These are phyloP conservation scores for Glomeris maerens DNA, from an alignment of 1,140 invertebrate species.

Conservation along the genomic window DNA sequence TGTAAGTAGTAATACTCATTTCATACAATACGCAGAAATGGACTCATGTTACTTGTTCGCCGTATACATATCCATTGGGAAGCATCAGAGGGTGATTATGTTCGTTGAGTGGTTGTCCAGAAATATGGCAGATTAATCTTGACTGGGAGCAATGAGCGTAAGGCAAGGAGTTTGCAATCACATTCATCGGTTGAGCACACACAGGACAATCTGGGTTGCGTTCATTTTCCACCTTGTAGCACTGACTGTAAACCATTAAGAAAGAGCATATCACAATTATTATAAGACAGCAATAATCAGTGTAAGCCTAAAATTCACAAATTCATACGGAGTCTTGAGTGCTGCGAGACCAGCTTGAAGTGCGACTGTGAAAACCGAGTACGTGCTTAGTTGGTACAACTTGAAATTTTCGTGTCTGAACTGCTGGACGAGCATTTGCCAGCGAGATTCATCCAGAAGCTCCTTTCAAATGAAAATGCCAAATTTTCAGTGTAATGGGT, in stretches of 20 bases:
- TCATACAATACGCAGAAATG: slow-evolving; percentile 2
- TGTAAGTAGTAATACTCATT: background rate
- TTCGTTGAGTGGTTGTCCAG: slow-evolving; percentile 85
- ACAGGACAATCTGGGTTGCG: slow-evolving; percentile 82
- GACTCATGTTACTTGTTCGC: slow-evolving; percentile 57
- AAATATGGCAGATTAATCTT: slow-evolving; percentile 78
- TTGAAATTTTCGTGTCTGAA: slow-evolving; percentile 88
- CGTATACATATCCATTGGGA: slow-evolving; percentile 95
- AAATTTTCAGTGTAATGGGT: too few species aligned
- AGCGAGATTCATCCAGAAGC: slow-evolving; percentile 49
- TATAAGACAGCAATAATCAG: background rate
- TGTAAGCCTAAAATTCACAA: background rate
- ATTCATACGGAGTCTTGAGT: slow-evolving; percentile 67
- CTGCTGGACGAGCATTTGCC: slow-evolving; percentile 71
- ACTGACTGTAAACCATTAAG: slow-evolving; percentile 25
- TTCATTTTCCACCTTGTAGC: slow-evolving; percentile 30
- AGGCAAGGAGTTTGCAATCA: slow-evolving; percentile 69
- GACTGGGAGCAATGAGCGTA: slow-evolving; percentile 94
- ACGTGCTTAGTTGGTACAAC: slow-evolving; percentile 77
- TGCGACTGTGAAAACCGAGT: slow-evolving; percentile 80
- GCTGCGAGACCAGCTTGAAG: slow-evolving; percentile 85
- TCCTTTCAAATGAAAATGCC: slow-evolving; percentile 31
- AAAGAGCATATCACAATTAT: slow-evolving; percentile 1
- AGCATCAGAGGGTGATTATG: slow-evolving; percentile 96
- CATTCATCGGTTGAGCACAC: slow-evolving; percentile 73